Conservation (phyloP, 2,113 vertebrate species). For the Seriola rivoliana region DNA sequence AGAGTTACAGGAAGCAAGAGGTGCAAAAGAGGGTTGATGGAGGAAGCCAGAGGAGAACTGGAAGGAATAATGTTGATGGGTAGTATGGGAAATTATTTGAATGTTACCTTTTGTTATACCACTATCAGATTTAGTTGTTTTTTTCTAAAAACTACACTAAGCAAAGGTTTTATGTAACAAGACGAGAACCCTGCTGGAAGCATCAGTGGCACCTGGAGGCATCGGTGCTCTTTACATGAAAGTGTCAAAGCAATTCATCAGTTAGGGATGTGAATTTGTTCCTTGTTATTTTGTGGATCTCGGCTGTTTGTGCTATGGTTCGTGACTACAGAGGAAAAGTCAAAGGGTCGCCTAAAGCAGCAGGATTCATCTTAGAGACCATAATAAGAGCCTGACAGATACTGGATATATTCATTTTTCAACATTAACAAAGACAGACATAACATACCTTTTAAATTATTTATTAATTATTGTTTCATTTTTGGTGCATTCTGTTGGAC, state of each 20-base stretch:
- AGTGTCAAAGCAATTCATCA: not conserved
- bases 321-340: no score
- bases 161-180: not conserved
- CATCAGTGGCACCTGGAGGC: constrained; percentile 9
- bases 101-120: not conserved
- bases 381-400: no score
- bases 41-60: not conserved
- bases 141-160: not conserved
- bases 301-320: no score
- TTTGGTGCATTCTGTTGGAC: no score
- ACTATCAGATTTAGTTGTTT: not conserved
- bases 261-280: not conserved
- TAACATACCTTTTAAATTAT: no score
- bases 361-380: no score
- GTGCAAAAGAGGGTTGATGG: not conserved
- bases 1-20: constrained; percentile 16
- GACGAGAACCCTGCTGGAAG: not conserved
- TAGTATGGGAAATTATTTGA: not conserved
- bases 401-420: no score
- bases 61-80: not conserved
- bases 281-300: not conserved
- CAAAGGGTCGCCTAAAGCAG: no score
- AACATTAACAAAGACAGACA: no score
- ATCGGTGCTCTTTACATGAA: not conserved
- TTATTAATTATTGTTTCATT: no score